Percentiles rank a stretch among this genome's conserved stretches.
These are phyloP conservation scores for Gymnarchus niloticus DNA, from an alignment of 2,113 vertebrate species.

Conservation along the genomic window DNA sequence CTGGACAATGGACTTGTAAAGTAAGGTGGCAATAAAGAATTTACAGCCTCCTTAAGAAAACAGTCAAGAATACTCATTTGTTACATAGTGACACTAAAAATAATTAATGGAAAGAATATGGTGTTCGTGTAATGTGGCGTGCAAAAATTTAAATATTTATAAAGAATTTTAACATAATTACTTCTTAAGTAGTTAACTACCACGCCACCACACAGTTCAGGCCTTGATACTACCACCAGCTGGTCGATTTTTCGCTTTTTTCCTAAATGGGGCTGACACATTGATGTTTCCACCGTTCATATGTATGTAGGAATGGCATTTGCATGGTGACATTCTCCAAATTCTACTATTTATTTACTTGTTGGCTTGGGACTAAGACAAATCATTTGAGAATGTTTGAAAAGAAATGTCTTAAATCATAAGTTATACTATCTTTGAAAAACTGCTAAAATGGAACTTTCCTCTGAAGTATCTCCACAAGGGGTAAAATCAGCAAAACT, in stretches of 20 bases:
- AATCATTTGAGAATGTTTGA: too few species aligned
- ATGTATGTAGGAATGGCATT: not conserved
- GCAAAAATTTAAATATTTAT: not conserved
- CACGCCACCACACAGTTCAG: not conserved
- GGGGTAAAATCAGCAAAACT: not conserved
- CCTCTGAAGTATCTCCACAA: not conserved
- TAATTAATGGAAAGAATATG: not conserved
- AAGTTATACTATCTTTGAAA: not conserved
- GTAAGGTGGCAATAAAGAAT: not conserved
- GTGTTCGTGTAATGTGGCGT: not conserved
- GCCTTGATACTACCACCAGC: not conserved
- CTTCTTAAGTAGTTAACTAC: not conserved
- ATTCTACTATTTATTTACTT: not conserved
- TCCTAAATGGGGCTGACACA: not conserved
- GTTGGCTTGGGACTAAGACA: too few species aligned
- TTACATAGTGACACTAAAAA: not conserved
- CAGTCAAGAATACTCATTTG: not conserved
- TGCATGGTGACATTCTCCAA: not conserved
- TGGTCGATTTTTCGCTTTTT: not conserved
- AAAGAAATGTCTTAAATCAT: too few species aligned
- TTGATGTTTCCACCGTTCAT: not conserved
- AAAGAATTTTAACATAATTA: not conserved
- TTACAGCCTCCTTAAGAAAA: not conserved
- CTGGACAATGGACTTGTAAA: not conserved
- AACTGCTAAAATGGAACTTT: not conserved